Evolutionary conservation across 2,113 vertebrate species (phyloP).

Genomic region (Pavo muticus): DNA sequence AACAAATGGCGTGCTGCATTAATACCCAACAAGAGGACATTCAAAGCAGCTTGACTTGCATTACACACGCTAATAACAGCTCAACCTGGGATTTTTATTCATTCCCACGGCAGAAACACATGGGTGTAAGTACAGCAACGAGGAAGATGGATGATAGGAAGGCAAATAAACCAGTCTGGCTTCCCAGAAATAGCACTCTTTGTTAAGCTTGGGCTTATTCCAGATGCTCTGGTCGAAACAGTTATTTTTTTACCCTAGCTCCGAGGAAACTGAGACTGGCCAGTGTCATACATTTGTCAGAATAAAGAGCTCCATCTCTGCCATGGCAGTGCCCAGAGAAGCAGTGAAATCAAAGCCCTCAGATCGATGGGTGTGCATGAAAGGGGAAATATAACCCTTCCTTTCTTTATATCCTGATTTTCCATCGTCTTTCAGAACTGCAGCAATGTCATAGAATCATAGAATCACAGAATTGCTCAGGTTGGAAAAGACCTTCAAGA

Average conservation of each 20-base stretch:
- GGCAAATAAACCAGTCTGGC: constrained; percentile 19
- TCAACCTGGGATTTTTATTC: constrained; percentile 57
- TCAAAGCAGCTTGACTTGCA: constrained; percentile 67
- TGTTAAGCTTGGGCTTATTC: constrained; percentile 46
- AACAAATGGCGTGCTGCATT: constrained; percentile 73
- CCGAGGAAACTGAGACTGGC: not conserved
- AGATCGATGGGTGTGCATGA: not conserved
- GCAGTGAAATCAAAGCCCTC: not conserved
- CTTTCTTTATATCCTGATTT: not conserved
- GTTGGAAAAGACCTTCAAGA: too few species aligned
- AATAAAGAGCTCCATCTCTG: not conserved
- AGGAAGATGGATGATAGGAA: constrained; percentile 5
- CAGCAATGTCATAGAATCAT: not conserved
- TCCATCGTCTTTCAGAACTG: not conserved
- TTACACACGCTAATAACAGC: constrained; percentile 51
- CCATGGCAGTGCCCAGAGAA: not conserved
- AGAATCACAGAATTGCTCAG: too few species aligned
- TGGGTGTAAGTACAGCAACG: constrained; percentile 27
- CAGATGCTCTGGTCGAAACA: not conserved
- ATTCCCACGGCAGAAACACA: constrained; percentile 21
- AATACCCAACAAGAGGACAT: constrained; percentile 68
- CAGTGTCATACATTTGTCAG: not conserved
- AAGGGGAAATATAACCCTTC: not conserved
- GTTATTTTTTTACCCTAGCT: not conserved
- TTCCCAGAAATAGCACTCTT: constrained; percentile 10